phyloP scores from a whole-genome alignment of 2,888 invertebrate genomes.

The Sialis fuliginosa region DNA sequence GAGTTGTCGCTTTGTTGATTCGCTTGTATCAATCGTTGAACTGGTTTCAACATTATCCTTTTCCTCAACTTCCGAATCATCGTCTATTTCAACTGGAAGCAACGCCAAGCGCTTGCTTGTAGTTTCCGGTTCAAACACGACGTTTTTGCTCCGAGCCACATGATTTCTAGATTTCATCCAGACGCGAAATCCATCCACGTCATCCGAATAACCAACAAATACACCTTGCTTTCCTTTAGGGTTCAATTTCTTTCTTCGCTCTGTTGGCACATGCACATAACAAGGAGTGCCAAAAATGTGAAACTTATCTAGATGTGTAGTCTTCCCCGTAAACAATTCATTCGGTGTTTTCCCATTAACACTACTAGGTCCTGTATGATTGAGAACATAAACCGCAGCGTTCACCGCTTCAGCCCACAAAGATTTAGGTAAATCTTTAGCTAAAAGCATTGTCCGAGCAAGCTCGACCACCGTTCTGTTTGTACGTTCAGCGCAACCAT shows the following conservation, averaged over 20 bases:
- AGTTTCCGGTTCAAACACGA: conserved; percentile 9
- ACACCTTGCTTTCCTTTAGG: conserved; percentile 15
- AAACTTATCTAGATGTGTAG: neutral
- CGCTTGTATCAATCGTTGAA: neutral
- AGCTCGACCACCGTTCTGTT: no score
- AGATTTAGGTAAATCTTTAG: no score
- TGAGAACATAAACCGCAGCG: neutral
- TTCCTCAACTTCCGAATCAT: neutral
- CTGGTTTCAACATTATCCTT: no score
- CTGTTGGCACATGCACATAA: neutral
- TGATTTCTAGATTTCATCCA: conserved; percentile 7
- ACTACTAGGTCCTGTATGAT: neutral
- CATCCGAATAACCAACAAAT: conserved; percentile 18
- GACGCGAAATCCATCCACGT: conserved; percentile 8
- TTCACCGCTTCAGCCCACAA: neutral
- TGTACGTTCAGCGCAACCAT: neutral
- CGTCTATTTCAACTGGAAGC: neutral
- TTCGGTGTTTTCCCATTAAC: neutral
- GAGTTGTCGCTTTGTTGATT: neutral
- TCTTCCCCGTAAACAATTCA: neutral
- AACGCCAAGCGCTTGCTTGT: no score
- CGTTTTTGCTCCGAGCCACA: conserved; percentile 5
- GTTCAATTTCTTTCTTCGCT: conserved; percentile 8
- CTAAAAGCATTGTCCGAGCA: neutral
- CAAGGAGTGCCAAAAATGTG: neutral